phyloP scores from a whole-genome alignment of 2,113 vertebrate species.

The Aythya baeri region DNA sequence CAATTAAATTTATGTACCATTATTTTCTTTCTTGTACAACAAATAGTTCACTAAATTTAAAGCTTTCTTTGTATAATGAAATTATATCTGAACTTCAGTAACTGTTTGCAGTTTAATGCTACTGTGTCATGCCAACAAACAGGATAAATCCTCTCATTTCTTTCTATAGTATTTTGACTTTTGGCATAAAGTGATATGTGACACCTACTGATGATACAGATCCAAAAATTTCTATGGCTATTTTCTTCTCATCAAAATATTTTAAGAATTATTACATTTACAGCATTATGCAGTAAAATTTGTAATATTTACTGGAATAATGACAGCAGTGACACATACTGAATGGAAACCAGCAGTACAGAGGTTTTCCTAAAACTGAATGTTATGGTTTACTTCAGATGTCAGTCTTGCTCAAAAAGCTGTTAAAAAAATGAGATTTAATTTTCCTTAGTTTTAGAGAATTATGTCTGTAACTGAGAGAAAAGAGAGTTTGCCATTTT shows the following conservation, averaged over 20 bases:
- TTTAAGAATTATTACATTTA: background rate
- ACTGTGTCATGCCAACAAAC: background rate
- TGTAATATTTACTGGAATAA: background rate
- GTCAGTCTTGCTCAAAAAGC: background rate
- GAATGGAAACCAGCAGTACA: background rate
- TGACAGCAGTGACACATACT: rapidly evolving
- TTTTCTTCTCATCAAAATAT: background rate
- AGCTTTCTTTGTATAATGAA: background rate
- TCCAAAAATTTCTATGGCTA: background rate
- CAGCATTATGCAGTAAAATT: background rate
- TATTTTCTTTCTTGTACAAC: background rate
- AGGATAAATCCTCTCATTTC: background rate
- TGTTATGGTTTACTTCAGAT: background rate
- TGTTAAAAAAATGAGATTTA: background rate
- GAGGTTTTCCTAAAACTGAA: background rate
- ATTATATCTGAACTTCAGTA: background rate
- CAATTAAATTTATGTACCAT: background rate
- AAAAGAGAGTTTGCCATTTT: background rate
- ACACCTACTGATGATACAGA: background rate
- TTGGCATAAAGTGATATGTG: background rate
- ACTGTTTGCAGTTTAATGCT: background rate
- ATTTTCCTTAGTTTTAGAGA: background rate
- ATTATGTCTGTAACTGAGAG: background rate
- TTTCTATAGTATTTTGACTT: background rate
- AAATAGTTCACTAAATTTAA: background rate